Evolutionary conservation across 1,140 invertebrate species (phyloP), one percentile per base, ranked within the genome.

Genomic region (Heliconius congener): DNA sequence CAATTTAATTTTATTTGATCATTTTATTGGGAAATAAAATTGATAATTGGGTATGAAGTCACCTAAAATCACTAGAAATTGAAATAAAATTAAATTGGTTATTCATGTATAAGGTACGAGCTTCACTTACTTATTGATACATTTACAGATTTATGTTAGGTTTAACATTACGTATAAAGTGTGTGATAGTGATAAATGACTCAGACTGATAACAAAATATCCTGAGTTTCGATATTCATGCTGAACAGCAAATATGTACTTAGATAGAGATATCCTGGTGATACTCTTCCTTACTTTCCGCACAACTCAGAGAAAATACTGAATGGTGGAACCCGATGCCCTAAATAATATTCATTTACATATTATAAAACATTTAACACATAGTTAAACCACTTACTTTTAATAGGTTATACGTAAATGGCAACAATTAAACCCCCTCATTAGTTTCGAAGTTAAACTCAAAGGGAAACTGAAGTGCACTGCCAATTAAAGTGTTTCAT

Each of bases 401-500:
- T 27, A 66, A 66, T 27, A 30, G 60, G 19, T 66, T 66, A 30
- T 30, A 66, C 27, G 27, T 66, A 66, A 66, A 66, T 30, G 60
- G 27, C 27, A 66, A 66, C 60, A 66, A 66, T 66, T 66, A 66
- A 30, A 66, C 30, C 60, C 60, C 60, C 60, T 66, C 60, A 66
- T 66, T 66, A 66, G 23, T 66, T 66, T 30, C 60, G 60, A 66
- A 66, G 60, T 66, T 66, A 72, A 77, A 77, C 57, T 77, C 76
- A 77, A 77, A 77, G 76, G 50, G 57, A 57, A 76, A 76, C 66
- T 76, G 39, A 6, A 76, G 37, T 77, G 76, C 76, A 77, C 66
- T 76, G 66, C 57, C 76, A 77, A 77, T 77, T 77, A 77, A 77
- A 77, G 34, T 77, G 66, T 77, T 71, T 66, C 72, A 74, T 73